Percentiles rank a stretch among this genome's conserved stretches.
phyloP scores from a whole-genome alignment of 2,888 invertebrate species.

The Caenorhabditis imperialis region DNA sequence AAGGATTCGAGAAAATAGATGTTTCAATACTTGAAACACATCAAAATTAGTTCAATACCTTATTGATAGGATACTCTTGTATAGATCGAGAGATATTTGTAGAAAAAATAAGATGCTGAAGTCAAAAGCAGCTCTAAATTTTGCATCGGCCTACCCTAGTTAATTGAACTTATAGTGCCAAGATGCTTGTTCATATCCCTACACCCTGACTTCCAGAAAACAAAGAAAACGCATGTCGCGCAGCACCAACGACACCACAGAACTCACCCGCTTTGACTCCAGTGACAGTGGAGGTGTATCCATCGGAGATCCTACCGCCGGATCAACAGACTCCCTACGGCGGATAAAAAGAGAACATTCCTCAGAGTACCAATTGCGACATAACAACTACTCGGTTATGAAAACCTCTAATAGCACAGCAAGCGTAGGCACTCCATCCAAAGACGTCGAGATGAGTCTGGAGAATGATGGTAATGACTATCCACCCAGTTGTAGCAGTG shows the following conservation, averaged over 20 bases:
- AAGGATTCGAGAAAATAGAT: not conserved
- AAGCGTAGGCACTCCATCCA: constrained; percentile 40
- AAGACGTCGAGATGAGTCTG: constrained; percentile 38
- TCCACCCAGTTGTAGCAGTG: constrained; percentile 39
- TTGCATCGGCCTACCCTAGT: no score
- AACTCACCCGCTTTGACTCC: constrained; percentile 50
- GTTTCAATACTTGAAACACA: no score
- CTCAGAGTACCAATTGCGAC: constrained; percentile 43
- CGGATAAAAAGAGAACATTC: constrained; percentile 36
- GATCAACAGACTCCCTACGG: constrained; percentile 29
- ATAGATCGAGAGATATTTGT: no score
- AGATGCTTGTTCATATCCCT: no score
- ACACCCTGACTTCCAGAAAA: constrained; percentile 36
- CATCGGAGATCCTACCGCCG: constrained; percentile 37
- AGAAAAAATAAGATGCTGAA: no score
- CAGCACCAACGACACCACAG: constrained; percentile 51
- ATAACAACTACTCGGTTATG: constrained; percentile 38
- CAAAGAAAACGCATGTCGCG: constrained; percentile 40
- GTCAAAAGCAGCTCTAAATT: no score
- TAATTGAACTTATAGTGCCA: no score
- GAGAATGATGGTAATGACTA: constrained; percentile 33
- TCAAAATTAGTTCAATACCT: no score
- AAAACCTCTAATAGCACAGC: constrained; percentile 44
- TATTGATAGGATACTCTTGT: no score
- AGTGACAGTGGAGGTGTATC: constrained; percentile 64